phyloP scores from a whole-genome alignment of 2,113 vertebrate genomes.

The Baryphthengus martii region DNA sequence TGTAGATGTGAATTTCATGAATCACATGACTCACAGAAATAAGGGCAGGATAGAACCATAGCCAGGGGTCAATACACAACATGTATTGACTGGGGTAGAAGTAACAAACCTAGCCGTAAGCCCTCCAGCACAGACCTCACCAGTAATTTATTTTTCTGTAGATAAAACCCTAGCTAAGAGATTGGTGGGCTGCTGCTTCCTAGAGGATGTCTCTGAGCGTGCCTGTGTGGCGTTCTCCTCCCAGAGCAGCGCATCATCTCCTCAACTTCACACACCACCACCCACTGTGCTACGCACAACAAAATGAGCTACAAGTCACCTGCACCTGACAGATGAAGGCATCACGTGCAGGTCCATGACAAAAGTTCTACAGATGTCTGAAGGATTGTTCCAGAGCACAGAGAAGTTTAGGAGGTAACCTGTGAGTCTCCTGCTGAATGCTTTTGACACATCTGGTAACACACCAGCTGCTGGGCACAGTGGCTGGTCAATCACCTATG shows the following conservation, averaged over 20 bases:
- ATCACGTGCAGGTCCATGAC: background rate
- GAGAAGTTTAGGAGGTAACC: background rate
- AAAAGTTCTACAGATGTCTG: background rate
- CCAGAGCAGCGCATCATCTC: background rate
- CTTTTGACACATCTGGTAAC: background rate
- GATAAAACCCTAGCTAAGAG: background rate
- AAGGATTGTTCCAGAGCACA: background rate
- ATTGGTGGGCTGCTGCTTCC: background rate
- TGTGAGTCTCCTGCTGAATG: background rate
- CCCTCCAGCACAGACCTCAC: background rate
- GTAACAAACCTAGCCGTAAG: background rate
- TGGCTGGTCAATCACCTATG: background rate
- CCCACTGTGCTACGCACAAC: background rate
- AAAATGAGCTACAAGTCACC: background rate
- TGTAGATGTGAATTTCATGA: background rate
- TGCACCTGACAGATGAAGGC: background rate
- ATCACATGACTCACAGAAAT: background rate
- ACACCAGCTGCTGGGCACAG: background rate
- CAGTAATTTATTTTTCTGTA: background rate
- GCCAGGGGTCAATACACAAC: background rate
- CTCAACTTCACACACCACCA: background rate
- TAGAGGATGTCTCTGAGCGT: background rate
- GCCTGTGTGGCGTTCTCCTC: background rate
- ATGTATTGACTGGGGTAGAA: background rate
- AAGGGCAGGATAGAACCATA: background rate